A percentile compares a stretch with the other conserved stretches of the same genome.
These are phyloP conservation scores for Mylabris sibirica DNA, from an alignment of 2,888 invertebrate species.

Conservation along the genomic window DNA sequence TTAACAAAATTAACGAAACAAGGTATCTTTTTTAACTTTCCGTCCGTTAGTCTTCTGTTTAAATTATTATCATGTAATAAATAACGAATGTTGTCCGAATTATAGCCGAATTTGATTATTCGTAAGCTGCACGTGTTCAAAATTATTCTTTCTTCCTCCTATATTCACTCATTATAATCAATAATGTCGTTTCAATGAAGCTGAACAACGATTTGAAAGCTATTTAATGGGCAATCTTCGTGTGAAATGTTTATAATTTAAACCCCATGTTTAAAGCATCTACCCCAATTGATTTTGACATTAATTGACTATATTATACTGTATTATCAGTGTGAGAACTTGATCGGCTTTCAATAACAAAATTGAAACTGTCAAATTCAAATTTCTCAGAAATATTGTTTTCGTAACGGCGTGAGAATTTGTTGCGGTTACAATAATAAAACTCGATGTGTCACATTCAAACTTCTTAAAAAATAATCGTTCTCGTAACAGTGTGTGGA, in stretches of 20 bases:
- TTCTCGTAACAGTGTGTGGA: too few species aligned
- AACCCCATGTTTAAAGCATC: background rate
- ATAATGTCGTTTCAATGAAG: background rate
- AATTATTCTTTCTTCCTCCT: background rate
- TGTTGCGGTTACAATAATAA: too few species aligned
- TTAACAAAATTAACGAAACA: background rate
- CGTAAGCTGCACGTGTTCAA: background rate
- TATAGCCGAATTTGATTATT: background rate
- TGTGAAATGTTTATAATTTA: constrained; percentile 26
- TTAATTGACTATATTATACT: constrained; percentile 14
- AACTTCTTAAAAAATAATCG: too few species aligned
- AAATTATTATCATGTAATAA: background rate
- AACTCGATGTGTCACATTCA: too few species aligned
- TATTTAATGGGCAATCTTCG: constrained; percentile 20
- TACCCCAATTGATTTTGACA: constrained; percentile 7
- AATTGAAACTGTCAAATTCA: background rate
- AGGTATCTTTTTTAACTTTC: background rate
- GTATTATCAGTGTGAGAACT: constrained; percentile 6
- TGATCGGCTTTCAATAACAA: background rate
- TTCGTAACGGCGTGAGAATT: too few species aligned
- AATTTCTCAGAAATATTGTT: too few species aligned
- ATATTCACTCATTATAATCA: background rate
- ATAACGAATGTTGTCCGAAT: background rate
- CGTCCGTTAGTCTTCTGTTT: background rate
- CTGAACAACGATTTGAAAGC: background rate